phyloP scores from a whole-genome alignment of 1,140 invertebrate genomes.

The Armadillidium nasatum region DNA sequence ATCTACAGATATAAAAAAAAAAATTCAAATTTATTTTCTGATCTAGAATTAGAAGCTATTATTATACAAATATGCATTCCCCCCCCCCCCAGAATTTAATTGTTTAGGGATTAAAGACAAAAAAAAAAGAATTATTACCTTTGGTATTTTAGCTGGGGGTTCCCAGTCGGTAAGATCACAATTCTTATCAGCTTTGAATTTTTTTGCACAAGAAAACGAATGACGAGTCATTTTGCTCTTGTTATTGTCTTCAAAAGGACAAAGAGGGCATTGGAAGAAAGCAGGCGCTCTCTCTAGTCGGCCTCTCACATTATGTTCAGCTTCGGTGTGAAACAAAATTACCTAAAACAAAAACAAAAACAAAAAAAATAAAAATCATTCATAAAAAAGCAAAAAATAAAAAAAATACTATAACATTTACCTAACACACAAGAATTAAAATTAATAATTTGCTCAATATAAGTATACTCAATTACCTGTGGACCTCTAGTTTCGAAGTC shows the following conservation, averaged over 20 bases:
- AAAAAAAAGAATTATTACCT: constrained; percentile 30
- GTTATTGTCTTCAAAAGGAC: constrained; percentile 89
- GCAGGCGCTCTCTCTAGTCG: constrained; percentile 74
- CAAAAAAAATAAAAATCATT: constrained; percentile 72
- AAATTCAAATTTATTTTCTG: too few species aligned
- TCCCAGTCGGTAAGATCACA: constrained; percentile 85
- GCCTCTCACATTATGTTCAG: constrained; percentile 74
- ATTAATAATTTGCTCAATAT: too few species aligned
- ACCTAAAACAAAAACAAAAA: constrained; percentile 61
- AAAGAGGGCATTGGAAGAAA: constrained; percentile 87
- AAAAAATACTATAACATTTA: too few species aligned
- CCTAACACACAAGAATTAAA: too few species aligned
- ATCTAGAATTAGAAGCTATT: too few species aligned
- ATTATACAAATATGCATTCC: too few species aligned
- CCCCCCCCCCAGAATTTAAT: too few species aligned
- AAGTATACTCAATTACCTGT: constrained; percentile 59
- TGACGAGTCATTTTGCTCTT: constrained; percentile 88
- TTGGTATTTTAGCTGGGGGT: constrained; percentile 82
- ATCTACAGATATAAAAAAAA: too few species aligned
- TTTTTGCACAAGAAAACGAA: constrained; percentile 80
- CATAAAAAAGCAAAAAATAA: too few species aligned
- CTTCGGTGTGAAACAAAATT: constrained; percentile 87
- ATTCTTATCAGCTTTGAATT: constrained; percentile 80
- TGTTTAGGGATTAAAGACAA: constrained; percentile 3
- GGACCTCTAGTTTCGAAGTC: constrained; percentile 73